Evolutionary conservation across 1,140 invertebrate genomes (phyloP).

Genomic region (Listronotus bonariensis): DNA sequence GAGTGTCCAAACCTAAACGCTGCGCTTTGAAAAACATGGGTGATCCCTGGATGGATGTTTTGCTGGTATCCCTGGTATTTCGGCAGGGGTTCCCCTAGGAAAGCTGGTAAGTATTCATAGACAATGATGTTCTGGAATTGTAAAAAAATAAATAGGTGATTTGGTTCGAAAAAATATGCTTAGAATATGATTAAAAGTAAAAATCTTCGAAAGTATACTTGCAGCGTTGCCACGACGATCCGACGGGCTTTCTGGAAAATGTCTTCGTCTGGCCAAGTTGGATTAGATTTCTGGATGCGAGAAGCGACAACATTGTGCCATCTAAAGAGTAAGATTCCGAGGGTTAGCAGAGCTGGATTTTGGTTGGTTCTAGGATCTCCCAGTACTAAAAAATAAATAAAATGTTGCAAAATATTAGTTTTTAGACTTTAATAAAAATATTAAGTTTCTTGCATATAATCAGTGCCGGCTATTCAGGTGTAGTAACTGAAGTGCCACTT

Average conservation of each 20-base stretch:
- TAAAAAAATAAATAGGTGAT: too few species aligned
- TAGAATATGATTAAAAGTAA: too few species aligned
- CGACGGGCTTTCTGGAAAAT: slow-evolving; percentile 89
- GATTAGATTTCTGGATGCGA: slow-evolving; percentile 76
- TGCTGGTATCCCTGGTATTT: slow-evolving; percentile 84
- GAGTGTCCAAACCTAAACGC: slow-evolving; percentile 98
- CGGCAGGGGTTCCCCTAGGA: slow-evolving; percentile 73
- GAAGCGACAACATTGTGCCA: slow-evolving; percentile 94
- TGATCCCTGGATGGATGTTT: slow-evolving; percentile 93
- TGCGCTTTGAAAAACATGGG: slow-evolving; percentile 96
- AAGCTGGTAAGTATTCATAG: slow-evolving; percentile 94
- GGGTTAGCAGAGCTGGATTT: slow-evolving; percentile 91
- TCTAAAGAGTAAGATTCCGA: slow-evolving; percentile 91
- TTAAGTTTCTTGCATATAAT: background rate
- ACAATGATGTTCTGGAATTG: slow-evolving; percentile 90
- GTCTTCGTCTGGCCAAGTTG: slow-evolving; percentile 92
- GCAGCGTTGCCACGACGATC: slow-evolving; percentile 89
- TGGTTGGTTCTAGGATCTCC: slow-evolving; percentile 97
- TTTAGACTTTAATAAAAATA: slow-evolving; percentile 4
- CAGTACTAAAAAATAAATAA: slow-evolving; percentile 72
- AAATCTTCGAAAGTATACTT: slow-evolving; percentile 64
- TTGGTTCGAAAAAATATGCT: background rate
- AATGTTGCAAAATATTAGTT: background rate
- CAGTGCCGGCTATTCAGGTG: too few species aligned
- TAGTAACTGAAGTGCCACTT: too few species aligned